These are phyloP conservation scores for Nesidiocoris tenuis DNA, from an alignment of 2,888 invertebrate genomes.

Conservation along the genomic window DNA sequence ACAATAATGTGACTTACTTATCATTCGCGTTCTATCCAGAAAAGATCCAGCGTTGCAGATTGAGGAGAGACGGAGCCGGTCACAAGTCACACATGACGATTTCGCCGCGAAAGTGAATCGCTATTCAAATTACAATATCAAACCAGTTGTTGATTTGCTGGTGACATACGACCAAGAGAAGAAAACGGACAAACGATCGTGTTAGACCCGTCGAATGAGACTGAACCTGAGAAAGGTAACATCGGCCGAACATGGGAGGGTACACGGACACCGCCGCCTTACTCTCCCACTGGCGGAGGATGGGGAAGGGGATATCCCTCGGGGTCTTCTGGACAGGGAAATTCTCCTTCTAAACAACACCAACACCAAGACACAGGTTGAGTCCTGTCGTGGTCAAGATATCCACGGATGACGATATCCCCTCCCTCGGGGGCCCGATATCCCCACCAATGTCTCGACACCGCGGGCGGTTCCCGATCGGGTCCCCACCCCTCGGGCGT, in stretches of 20 bases:
- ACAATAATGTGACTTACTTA: background rate
- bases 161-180: too few species aligned
- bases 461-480: background rate
- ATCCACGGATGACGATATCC: background rate
- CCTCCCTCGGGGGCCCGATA: background rate
- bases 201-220: background rate
- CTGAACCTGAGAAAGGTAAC: background rate
- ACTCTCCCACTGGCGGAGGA: background rate
- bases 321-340: background rate
- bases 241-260: background rate
- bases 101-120: background rate
- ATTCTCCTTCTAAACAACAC: background rate
- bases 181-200: background rate
- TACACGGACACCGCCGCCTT: background rate
- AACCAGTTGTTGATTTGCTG: too few species aligned
- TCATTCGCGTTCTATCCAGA: background rate
- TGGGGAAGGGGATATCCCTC: background rate
- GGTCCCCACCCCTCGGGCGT: background rate
- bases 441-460: background rate
- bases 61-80: background rate
- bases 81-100: background rate
- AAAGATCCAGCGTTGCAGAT: background rate
- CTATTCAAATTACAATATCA: background rate
- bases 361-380: background rate
- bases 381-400: background rate